Evolutionary conservation across 2,797 vertebrate species (phyloP), one percentile per base, ranked within the genome.

Genomic region (Fringilla coelebs): DNA sequence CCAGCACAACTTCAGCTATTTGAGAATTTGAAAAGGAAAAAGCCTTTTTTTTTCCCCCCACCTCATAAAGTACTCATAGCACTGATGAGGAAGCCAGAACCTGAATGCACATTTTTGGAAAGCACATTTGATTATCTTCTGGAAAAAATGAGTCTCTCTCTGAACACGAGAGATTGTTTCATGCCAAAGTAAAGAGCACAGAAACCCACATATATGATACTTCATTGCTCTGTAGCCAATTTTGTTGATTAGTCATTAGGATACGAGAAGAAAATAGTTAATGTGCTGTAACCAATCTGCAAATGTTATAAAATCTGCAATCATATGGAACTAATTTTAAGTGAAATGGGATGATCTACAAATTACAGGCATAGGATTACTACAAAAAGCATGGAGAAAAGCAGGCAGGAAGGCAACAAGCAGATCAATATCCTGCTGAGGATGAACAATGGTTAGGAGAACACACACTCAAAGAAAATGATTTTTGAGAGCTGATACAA

Each of bases 251-350:
- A 85, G 52, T 79, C 65, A 88, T 90, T 68, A 95, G 45, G 45
- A 80, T 77, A 89, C 0, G 9, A 74, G 41, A 88, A 91, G 72
- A 88, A 80, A 93, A 94, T 32, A 74, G 72, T 89, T 72, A 74
- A 75, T 31, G 87, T 81, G 58, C 68, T 91, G 68, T 80, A 94
- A 90, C 75, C 51, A 63, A 55, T 66, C 76, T 84, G 76, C 72
- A 89, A 96, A 93, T 61, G 55, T 91, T 86, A 89, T 72, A 85
- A 94, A 96, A 94, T 62, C 49, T 72, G 66, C 87, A 80, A 81
- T 67, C 54, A 71, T 32, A 58, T 32, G 45, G 65, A 95, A 88
- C 43, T 83, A 70, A 88, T 94, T 87, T 76, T 71, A 94, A 85
- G 72, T 38, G 32, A 77, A 95, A 94, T 55, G 31, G 40, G 49